Evolutionary conservation across 1,140 invertebrate genomes (phyloP).

Genomic region (Calosoma granatense): DNA sequence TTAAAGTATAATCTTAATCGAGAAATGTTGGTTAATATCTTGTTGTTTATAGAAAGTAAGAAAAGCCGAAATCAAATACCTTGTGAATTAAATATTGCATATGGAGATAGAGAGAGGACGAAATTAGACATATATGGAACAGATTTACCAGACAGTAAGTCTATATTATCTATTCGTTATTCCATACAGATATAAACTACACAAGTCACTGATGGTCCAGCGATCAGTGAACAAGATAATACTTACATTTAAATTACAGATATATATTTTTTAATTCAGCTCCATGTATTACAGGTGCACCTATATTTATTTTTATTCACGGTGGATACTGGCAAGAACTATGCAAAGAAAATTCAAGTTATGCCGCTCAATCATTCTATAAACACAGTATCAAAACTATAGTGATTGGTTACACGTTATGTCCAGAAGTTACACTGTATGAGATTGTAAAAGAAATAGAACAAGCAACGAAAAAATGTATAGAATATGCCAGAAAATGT

Average conservation of each 20-base stretch:
- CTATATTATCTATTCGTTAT: too few species aligned
- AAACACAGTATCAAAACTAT: slow-evolving; percentile 23
- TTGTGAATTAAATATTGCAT: slow-evolving; percentile 47
- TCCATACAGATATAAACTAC: too few species aligned
- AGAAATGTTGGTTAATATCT: background rate
- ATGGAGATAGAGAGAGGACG: slow-evolving; percentile 42
- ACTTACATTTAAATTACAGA: too few species aligned
- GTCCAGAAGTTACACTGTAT: slow-evolving; percentile 17
- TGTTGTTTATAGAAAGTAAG: slow-evolving; percentile 10
- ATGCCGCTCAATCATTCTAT: slow-evolving; percentile 18
- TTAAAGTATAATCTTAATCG: slow-evolving; percentile 8
- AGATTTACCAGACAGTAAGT: slow-evolving; percentile 46
- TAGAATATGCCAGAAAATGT: slow-evolving; percentile 22
- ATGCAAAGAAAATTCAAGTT: slow-evolving; percentile 17
- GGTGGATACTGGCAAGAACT: slow-evolving; percentile 27
- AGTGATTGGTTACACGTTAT: slow-evolving; percentile 24
- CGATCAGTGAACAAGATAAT: too few species aligned
- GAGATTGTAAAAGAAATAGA: slow-evolving; percentile 19
- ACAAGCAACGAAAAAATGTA: slow-evolving; percentile 17
- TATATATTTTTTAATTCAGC: too few species aligned
- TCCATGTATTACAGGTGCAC: slow-evolving; percentile 20
- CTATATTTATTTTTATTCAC: slow-evolving; percentile 25
- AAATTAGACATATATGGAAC: slow-evolving; percentile 56
- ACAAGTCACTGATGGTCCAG: too few species aligned
- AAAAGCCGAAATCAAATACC: slow-evolving; percentile 31